Conservation (phyloP, 2,888 invertebrate genomes). For the Ophraella communa region DNA sequence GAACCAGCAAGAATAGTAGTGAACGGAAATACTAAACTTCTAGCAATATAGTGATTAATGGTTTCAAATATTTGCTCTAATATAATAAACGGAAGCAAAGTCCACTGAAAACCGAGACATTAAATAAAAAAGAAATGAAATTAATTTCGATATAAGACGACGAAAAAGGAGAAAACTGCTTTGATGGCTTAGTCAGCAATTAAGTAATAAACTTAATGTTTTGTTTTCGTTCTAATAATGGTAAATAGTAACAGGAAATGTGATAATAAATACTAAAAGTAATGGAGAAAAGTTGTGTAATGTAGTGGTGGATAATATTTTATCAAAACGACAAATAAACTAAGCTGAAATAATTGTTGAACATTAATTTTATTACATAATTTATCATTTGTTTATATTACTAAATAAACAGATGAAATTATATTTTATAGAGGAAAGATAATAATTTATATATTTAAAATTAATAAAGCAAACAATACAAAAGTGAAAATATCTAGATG, state of each 20-base stretch:
- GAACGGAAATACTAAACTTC: slow-evolving; percentile 1
- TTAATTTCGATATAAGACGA: not conserved
- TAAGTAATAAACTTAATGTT: not conserved
- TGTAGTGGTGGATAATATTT: too few relatives aligned
- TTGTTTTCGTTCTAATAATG: not conserved
- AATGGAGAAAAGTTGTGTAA: too few relatives aligned
- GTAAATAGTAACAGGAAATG: not conserved
- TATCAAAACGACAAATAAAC: too few relatives aligned
- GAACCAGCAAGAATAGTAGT: not conserved
- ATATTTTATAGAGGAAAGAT: too few relatives aligned
- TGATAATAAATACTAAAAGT: not conserved
- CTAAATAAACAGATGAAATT: too few relatives aligned
- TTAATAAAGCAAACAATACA: too few relatives aligned
- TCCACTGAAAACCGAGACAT: slow-evolving; percentile 10
- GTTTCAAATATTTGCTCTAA: slow-evolving; percentile 15
- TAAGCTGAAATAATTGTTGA: too few relatives aligned
- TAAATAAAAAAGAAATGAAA: slow-evolving; percentile 4
- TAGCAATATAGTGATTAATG: slow-evolving; percentile 12
- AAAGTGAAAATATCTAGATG: too few relatives aligned
- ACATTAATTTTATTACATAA: too few relatives aligned
- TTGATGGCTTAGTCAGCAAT: slow-evolving; percentile 5
- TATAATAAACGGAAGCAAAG: slow-evolving; percentile 13
- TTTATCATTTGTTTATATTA: too few relatives aligned
- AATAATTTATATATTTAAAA: too few relatives aligned
- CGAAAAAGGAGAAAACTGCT: not conserved